phyloP scores from a whole-genome alignment of 1,140 invertebrate genomes.

The Cecropterus lyciades region DNA sequence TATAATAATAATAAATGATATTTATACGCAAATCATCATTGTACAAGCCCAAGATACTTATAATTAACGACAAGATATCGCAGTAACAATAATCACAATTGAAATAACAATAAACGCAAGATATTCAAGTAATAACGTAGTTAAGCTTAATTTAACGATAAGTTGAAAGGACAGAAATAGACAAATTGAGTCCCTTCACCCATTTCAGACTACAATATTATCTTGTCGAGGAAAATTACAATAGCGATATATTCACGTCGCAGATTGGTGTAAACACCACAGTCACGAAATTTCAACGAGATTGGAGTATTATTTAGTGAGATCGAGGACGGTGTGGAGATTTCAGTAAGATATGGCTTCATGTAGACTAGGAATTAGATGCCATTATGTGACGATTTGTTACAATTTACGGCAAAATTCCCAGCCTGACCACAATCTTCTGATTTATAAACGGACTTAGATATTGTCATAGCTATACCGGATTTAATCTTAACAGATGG shows the following conservation, averaged over 20 bases:
- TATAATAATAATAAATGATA: too few relatives aligned
- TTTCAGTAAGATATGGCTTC: conserved; percentile 29
- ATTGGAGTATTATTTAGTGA: conserved; percentile 26
- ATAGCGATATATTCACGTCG: conserved; percentile 24
- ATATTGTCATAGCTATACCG: conserved; percentile 17
- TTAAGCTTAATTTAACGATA: conserved; percentile 26
- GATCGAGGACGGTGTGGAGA: conserved; percentile 13
- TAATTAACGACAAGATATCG: too few relatives aligned
- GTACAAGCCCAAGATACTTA: too few relatives aligned
- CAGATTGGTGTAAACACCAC: conserved; percentile 13
- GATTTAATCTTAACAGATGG: conserved; percentile 22
- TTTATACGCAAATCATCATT: too few relatives aligned
- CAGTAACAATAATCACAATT: background rate
- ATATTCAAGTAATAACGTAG: conserved; percentile 25
- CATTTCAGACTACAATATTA: conserved; percentile 25
- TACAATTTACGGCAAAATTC: conserved; percentile 9
- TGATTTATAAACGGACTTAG: conserved; percentile 20
- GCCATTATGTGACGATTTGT: conserved; percentile 18
- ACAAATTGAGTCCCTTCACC: conserved; percentile 32
- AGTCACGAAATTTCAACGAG: conserved; percentile 32
- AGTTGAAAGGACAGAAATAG: conserved; percentile 28
- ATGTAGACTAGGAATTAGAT: conserved; percentile 25
- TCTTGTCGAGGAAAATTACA: conserved; percentile 25
- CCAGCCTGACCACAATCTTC: background rate
- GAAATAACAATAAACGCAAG: conserved; percentile 17